These are phyloP conservation scores for Calidris pygmaea DNA, from an alignment of 2,113 vertebrate species.

Conservation along the genomic window DNA sequence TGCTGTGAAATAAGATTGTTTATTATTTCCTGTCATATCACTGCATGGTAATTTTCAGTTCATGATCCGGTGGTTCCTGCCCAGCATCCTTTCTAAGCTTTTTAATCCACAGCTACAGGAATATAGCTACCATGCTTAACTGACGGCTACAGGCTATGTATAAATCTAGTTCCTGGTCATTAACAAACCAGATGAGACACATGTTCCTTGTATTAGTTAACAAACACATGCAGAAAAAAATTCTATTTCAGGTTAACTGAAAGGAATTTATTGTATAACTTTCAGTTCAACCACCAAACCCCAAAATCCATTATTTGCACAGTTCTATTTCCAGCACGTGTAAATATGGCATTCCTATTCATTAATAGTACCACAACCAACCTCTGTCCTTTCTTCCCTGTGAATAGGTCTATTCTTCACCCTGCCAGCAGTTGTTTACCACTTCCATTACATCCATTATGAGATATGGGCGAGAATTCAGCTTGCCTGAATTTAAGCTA, in stretches of 20 bases:
- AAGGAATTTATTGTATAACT: background rate
- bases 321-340: background rate
- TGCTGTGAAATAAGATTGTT: background rate
- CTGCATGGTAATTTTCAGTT: background rate
- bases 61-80: background rate
- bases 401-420: background rate
- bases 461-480: background rate
- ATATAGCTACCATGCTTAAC: background rate
- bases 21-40: background rate
- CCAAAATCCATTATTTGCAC: slow-evolving; percentile 27
- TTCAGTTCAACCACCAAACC: slow-evolving; percentile 6
- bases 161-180: background rate
- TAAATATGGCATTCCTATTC: background rate
- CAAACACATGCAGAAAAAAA: background rate
- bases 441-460: background rate
- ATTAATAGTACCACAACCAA: background rate
- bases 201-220: background rate
- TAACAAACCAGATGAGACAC: background rate
- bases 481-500: background rate
- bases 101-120: background rate
- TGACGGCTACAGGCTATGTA: background rate
- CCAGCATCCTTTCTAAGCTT: background rate
- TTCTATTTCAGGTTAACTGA: background rate
- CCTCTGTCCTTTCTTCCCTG: background rate
- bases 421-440: background rate